These are phyloP conservation scores for Sarcophaga variegata DNA, from an alignment of 2,888 invertebrate species.

Conservation along the genomic window DNA sequence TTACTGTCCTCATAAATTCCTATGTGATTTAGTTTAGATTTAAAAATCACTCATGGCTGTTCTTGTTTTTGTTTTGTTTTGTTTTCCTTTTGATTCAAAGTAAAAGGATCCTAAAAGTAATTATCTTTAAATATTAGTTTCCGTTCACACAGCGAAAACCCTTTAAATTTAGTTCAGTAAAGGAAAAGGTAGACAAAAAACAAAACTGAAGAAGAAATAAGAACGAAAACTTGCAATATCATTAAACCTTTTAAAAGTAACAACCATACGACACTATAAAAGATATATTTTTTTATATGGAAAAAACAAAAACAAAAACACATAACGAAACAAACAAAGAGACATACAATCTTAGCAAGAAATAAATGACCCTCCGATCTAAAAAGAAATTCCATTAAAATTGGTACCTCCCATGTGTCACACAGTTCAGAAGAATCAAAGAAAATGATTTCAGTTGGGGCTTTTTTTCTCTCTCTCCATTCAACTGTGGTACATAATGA, in stretches of 20 bases:
- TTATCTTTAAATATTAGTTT: constrained; percentile 68
- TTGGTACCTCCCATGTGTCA: constrained; percentile 74
- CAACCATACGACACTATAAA: constrained; percentile 55
- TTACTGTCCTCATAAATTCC: background rate
- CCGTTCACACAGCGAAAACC: constrained; percentile 52
- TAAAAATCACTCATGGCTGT: background rate
- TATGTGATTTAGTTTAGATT: background rate
- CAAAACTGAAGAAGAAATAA: background rate
- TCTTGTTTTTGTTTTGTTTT: too few species aligned
- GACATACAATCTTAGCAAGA: constrained; percentile 27
- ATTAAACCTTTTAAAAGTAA: constrained; percentile 68
- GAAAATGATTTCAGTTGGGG: constrained; percentile 57
- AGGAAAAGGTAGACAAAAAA: background rate
- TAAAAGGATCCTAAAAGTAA: constrained; percentile 42
- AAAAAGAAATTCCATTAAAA: constrained; percentile 74
- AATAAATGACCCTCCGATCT: constrained; percentile 69
- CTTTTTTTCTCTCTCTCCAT: constrained; percentile 2
- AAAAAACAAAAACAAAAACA: constrained; percentile 36
- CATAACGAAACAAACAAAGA: constrained; percentile 26
- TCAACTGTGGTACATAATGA: constrained; percentile 27
- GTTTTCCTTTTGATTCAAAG: background rate
- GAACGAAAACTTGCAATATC: constrained; percentile 64
- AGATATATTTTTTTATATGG: constrained; percentile 28
- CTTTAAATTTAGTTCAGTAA: constrained; percentile 15
- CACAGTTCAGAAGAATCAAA: constrained; percentile 71